Evolutionary conservation across 2,888 invertebrate species (phyloP).

Genomic region (Drosophila ezoana): DNA sequence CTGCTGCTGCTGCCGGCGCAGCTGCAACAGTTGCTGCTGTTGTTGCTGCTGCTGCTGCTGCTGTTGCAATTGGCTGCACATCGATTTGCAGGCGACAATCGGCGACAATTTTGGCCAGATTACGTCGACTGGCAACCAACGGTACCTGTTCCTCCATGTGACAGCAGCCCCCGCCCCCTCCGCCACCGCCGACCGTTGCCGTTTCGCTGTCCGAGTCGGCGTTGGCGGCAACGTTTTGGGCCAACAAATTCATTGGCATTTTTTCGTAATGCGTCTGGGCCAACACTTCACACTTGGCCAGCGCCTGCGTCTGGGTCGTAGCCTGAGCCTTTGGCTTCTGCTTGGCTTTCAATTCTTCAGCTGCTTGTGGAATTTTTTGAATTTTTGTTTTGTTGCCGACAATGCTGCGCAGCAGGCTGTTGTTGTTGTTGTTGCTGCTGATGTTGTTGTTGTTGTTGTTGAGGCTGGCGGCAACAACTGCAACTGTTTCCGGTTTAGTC

Average conservation of each 20-base stretch:
- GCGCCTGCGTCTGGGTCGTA: conserved; percentile 24
- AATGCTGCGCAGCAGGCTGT: conserved; percentile 12
- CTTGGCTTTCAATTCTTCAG: conserved; percentile 75
- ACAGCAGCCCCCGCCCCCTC: not conserved
- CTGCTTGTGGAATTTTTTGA: conserved; percentile 79
- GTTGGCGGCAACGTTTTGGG: conserved; percentile 63
- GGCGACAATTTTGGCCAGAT: conserved; percentile 75
- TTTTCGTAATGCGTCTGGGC: conserved; percentile 61
- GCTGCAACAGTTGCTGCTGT: conserved; percentile 20
- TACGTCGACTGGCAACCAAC: conserved; percentile 72
- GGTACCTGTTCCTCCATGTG: conserved; percentile 72
- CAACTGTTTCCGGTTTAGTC: conserved; percentile 80
- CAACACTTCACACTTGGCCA: conserved; percentile 60
- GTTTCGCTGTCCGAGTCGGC: conserved; percentile 64
- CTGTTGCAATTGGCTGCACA: conserved; percentile 48
- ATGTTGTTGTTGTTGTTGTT: conserved; percentile 28
- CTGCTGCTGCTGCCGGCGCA: conserved; percentile 19
- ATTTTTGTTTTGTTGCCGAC: conserved; percentile 60
- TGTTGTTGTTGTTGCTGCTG: conserved; percentile 34
- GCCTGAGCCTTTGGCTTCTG: conserved; percentile 25
- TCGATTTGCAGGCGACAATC: conserved; percentile 79
- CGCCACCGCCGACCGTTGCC: conserved; percentile 14
- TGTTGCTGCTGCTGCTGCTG: conserved; percentile 13
- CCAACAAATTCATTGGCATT: conserved; percentile 76
- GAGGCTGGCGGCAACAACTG: conserved; percentile 60